phyloP scores from a whole-genome alignment of 2,113 vertebrate species.

The Scortum barcoo region DNA sequence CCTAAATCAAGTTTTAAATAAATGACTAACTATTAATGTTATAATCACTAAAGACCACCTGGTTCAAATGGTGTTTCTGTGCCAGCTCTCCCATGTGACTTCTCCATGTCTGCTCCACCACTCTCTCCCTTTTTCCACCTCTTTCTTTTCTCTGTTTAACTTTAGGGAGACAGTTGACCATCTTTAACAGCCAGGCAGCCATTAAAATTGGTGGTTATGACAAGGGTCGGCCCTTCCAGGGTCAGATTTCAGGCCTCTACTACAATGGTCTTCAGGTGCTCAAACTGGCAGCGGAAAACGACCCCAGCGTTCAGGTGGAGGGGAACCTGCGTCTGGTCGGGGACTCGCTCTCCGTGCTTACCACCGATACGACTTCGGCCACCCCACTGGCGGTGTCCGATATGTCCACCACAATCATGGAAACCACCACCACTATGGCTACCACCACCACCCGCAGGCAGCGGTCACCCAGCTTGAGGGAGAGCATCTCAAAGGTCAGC shows the following conservation, averaged over 20 bases:
- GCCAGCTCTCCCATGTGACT: conserved; percentile 44
- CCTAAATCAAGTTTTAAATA: conserved; percentile 51
- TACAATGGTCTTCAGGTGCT: conserved; percentile 96
- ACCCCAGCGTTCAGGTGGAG: conserved; percentile 91
- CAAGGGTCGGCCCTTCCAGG: conserved; percentile 93
- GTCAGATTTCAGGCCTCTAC: conserved; percentile 95
- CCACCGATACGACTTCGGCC: conserved; percentile 92
- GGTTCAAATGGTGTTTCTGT: conserved; percentile 50
- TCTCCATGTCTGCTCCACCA: conserved; percentile 56
- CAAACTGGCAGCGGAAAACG: conserved; percentile 93
- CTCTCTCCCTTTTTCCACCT: conserved; percentile 52
- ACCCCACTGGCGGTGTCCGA: conserved; percentile 92
- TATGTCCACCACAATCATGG: conserved; percentile 97
- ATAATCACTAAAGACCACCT: conserved; percentile 47
- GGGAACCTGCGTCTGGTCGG: conserved; percentile 94
- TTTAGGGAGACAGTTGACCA: conserved; percentile 95
- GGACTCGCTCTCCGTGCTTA: conserved; percentile 90
- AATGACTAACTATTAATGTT: conserved; percentile 29
- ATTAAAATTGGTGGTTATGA: conserved; percentile 95
- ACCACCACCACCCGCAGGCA: conserved; percentile 93
- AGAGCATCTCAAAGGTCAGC: conserved; percentile 93
- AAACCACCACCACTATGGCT: conserved; percentile 96
- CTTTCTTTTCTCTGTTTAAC: conserved; percentile 54
- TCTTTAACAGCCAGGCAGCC: conserved; percentile 97
- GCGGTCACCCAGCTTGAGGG: conserved; percentile 92